Percentiles rank a stretch among this genome's conserved stretches.
Conservation (phyloP, 2,888 invertebrate genomes). For the Heteromyza rotundicornis region DNA sequence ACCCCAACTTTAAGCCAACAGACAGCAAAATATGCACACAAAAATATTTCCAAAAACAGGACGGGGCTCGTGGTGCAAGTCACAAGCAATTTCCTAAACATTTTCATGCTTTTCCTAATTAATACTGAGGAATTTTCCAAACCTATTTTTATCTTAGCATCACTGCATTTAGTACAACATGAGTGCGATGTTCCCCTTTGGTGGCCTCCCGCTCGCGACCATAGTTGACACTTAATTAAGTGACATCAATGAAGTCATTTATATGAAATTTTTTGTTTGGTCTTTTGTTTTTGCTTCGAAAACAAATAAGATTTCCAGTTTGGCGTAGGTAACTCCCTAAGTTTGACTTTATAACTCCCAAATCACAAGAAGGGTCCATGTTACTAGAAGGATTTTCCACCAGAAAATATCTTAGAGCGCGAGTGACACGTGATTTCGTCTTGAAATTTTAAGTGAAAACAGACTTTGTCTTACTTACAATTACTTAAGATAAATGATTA, state of each 20-base stretch:
- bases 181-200: too few relatives aligned
- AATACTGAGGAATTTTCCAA: conserved; percentile 18
- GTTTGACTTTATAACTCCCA: too few relatives aligned
- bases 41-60: not conserved
- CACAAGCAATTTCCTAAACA: conserved; percentile 21
- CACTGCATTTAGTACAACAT: not conserved
- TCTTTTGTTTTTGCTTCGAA: not conserved
- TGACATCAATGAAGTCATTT: conserved; percentile 39
- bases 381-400: too few relatives aligned
- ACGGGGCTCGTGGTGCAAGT: conserved; percentile 1
- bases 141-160: conserved; percentile 6
- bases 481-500: conserved; percentile 16
- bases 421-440: not conserved
- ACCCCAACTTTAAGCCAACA: conserved; percentile 21
- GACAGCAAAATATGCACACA: not conserved
- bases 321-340: too few relatives aligned
- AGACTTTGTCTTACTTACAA: conserved; percentile 7
- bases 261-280: conserved; percentile 31
- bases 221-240: conserved; percentile 54
- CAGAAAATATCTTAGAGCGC: not conserved
- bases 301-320: too few relatives aligned
- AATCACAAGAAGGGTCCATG: too few relatives aligned
- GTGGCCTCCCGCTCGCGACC: conserved; percentile 29
- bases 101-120: conserved; percentile 24
- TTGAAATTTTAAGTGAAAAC: conserved; percentile 7